Conservation (phyloP, 2,888 invertebrate genomes). For the Pocota personata region DNA sequence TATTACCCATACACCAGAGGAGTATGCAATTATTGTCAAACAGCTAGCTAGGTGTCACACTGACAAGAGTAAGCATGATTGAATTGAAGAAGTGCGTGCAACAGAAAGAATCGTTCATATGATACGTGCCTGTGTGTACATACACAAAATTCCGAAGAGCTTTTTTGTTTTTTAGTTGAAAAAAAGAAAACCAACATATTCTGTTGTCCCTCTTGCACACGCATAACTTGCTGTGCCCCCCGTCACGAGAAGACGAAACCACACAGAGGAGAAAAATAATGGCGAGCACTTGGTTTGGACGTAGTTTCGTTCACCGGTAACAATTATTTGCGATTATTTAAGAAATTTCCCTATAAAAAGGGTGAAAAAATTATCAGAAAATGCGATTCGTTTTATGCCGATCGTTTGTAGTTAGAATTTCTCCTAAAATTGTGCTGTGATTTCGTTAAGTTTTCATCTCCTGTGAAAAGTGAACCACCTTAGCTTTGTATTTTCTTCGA, state of each 20-base stretch:
- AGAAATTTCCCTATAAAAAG: slow-evolving; percentile 6
- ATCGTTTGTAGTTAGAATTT: slow-evolving; percentile 30
- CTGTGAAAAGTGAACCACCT: slow-evolving; percentile 20
- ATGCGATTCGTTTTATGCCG: not conserved
- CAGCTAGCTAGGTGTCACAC: not conserved
- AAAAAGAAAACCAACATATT: not conserved
- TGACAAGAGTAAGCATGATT: slow-evolving; percentile 41
- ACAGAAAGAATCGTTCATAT: slow-evolving; percentile 29
- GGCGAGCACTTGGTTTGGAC: slow-evolving; percentile 67
- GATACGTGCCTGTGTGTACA: slow-evolving; percentile 44
- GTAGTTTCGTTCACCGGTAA: slow-evolving; percentile 72
- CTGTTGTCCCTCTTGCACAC: slow-evolving; percentile 33
- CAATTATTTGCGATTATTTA: slow-evolving; percentile 53
- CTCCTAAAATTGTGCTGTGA: slow-evolving; percentile 45
- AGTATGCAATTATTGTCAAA: slow-evolving; percentile 4
- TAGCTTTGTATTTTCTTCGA: not conserved
- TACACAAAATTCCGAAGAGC: slow-evolving; percentile 53
- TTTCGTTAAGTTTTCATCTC: slow-evolving; percentile 18
- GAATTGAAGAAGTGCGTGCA: not conserved
- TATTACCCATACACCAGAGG: slow-evolving; percentile 6
- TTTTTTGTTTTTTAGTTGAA: not conserved
- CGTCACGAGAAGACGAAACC: not conserved
- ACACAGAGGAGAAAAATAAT: slow-evolving; percentile 62
- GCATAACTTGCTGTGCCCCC: not conserved
- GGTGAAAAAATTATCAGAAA: not conserved